These are phyloP conservation scores for Eledona agricola DNA, from an alignment of 2,888 invertebrate genomes.

Conservation along the genomic window DNA sequence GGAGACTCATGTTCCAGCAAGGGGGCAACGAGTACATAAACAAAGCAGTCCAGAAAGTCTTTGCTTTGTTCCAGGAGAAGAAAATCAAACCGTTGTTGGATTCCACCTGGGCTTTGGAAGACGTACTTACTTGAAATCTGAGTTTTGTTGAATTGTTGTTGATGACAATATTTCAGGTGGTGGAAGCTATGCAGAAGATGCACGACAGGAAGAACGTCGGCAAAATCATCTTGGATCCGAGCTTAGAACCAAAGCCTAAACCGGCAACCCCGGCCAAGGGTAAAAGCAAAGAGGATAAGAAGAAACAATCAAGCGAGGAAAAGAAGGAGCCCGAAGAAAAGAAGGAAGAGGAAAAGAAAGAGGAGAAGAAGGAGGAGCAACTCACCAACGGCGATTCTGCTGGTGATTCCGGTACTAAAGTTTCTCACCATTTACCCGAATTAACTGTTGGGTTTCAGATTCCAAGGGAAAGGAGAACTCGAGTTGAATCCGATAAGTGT, in stretches of 20 bases:
- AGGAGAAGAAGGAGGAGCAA: conserved; percentile 54
- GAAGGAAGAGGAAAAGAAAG: conserved; percentile 64
- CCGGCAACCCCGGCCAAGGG: conserved; percentile 81
- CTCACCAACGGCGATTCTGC: conserved; percentile 66
- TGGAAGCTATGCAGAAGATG: conserved; percentile 92
- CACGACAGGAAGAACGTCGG: conserved; percentile 92
- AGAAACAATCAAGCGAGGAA: conserved; percentile 73
- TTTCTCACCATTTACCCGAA: background rate
- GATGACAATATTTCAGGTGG: conserved; percentile 67
- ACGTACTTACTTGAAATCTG: conserved; percentile 67
- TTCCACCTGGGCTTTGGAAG: conserved; percentile 88
- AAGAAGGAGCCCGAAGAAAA: too few species aligned
- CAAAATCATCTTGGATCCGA: conserved; percentile 84
- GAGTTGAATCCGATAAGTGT: conserved; percentile 65
- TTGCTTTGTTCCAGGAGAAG: conserved; percentile 78
- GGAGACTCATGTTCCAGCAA: conserved; percentile 83
- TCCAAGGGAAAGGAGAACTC: conserved; percentile 73
- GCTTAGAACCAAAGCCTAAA: conserved; percentile 80
- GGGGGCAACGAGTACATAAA: conserved; percentile 76
- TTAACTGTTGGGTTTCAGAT: conserved; percentile 66
- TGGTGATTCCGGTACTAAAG: conserved; percentile 65
- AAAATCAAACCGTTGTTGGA: conserved; percentile 85
- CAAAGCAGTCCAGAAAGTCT: conserved; percentile 75
- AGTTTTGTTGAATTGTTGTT: conserved; percentile 22
- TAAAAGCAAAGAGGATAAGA: conserved; percentile 77